Conservation (phyloP, 2,113 vertebrate genomes). For the Lepisosteus oculatus region DNA sequence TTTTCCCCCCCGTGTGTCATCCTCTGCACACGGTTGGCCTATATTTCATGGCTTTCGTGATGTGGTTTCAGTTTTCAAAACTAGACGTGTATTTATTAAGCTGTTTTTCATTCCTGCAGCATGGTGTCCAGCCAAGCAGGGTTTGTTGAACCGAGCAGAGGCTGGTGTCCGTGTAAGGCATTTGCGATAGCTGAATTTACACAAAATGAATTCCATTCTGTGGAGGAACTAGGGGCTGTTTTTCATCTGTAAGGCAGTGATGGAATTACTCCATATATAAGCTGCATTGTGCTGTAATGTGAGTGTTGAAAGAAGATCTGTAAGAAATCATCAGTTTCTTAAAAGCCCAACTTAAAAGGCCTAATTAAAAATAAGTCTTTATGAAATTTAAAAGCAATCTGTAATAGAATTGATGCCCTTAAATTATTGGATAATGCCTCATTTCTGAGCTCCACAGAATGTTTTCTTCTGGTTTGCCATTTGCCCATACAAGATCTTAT, state of each 20-base stretch:
- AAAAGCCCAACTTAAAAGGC: no score
- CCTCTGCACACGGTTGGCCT: no score
- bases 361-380: no score
- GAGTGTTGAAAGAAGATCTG: no score
- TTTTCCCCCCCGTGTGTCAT: no score
- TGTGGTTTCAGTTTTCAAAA: no score
- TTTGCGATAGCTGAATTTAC: neutral
- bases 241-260: neutral
- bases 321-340: no score
- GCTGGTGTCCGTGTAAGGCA: neutral
- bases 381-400: no score
- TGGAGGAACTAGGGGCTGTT: neutral
- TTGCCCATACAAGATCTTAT: neutral
- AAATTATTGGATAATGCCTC: neutral
- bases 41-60: no score
- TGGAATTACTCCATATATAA: no score
- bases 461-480: neutral
- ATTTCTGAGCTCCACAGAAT: neutral
- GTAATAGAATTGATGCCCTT: no score
- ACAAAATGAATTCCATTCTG: neutral
- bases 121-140: no score
- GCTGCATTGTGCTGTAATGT: neutral
- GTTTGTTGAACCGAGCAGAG: neutral
- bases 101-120: neutral
- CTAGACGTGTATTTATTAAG: neutral